A percentile compares a stretch with the other conserved stretches of the same genome.
phyloP scores from a whole-genome alignment of 2,113 vertebrate genomes.

The Smithornis capensis region DNA sequence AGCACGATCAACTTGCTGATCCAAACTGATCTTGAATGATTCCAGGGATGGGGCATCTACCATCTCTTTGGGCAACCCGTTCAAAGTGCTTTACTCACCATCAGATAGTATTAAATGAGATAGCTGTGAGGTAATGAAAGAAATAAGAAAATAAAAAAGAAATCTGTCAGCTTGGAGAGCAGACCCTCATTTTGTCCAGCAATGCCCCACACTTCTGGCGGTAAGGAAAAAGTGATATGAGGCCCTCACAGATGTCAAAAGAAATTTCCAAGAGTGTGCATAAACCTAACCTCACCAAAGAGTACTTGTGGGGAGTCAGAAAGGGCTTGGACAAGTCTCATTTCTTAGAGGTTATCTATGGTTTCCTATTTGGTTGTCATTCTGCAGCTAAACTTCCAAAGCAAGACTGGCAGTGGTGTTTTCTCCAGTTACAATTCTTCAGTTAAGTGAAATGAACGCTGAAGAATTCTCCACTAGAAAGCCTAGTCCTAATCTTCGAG shows the following conservation, averaged over 20 bases:
- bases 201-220: background rate
- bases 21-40: background rate
- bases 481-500: background rate
- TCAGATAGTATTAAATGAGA: background rate
- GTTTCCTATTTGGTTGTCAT: background rate
- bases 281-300: background rate
- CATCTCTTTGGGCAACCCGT: fast-evolving
- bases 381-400: background rate
- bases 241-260: background rate
- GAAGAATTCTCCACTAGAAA: background rate
- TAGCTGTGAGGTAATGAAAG: background rate
- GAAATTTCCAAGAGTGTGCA: background rate
- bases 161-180: background rate
- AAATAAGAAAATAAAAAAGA: background rate
- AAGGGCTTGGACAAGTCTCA: background rate
- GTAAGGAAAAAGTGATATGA: background rate
- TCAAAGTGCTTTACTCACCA: background rate
- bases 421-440: background rate
- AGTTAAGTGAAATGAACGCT: background rate
- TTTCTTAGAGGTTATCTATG: background rate
- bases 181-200: background rate
- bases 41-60: background rate
- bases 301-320: background rate
- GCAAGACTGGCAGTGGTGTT: background rate
- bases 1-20: background rate